phyloP scores from a whole-genome alignment of 2,113 vertebrate genomes.

The Xyrauchen texanus region DNA sequence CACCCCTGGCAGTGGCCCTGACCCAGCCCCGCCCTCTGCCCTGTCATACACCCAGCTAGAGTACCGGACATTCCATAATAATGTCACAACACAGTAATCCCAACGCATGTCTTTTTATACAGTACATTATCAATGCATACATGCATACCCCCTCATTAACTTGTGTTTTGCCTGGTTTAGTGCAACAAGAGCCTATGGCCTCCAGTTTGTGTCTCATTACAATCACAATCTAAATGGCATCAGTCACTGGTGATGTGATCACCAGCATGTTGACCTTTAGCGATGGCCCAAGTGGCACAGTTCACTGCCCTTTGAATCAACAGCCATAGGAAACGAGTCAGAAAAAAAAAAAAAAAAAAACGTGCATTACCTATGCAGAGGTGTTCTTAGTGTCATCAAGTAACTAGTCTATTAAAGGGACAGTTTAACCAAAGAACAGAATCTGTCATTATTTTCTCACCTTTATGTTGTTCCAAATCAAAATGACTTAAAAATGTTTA shows the following conservation, averaged over 20 bases:
- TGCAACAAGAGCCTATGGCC: neutral
- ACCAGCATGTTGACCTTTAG: conserved; percentile 48
- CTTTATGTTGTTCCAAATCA: no score
- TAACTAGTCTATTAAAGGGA: conserved; percentile 60
- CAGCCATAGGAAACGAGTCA: conserved; percentile 45
- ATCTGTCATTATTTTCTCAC: no score
- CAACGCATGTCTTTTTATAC: neutral
- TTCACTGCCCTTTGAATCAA: conserved; percentile 40
- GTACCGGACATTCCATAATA: no score
- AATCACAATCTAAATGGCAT: conserved; percentile 7
- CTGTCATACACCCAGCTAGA: no score
- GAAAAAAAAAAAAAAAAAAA: conserved; percentile 26
- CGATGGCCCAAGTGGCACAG: conserved; percentile 50
- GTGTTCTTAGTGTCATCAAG: conserved; percentile 40
- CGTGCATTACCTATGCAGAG: conserved; percentile 47
- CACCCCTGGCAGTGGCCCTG: no score
- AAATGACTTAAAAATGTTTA: no score
- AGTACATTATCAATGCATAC: neutral
- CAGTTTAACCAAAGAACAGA: no score
- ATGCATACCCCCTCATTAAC: neutral
- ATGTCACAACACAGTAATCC: no score
- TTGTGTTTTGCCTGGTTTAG: neutral
- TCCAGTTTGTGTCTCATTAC: conserved; percentile 4
- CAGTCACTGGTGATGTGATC: neutral
- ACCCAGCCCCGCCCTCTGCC: no score